Base-by-base conservation (phyloP, 2,888 invertebrate genomes). In the Heliconius ismenius region DNA sequence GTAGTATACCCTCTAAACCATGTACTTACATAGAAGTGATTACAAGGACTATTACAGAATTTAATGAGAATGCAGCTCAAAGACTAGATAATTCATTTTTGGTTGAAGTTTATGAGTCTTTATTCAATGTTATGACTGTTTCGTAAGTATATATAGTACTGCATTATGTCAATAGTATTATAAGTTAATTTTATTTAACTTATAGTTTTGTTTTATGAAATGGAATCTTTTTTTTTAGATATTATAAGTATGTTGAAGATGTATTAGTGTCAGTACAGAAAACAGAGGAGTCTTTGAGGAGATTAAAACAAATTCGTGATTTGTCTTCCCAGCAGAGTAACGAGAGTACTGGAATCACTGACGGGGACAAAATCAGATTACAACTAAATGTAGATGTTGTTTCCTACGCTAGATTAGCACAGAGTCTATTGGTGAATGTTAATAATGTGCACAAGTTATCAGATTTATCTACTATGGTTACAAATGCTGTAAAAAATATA, bases 321-420 rank as follows among this genome's bases (percentile, higher is more conserved):
- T 95, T 95, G 86, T 86, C 87, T 69, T 85, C 89, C 78, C 88
- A 87, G 43, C 91, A 89, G 88, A 90, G 90, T 76, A 92, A 88
- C 77, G 96, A 95, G 79, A 92, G 87, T 80, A 95, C 94, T 68
- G 96, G 95, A n/a, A 92, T 96, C 81, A 96, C 96, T 39, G 99
- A 99, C 87, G 99, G 99, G 87, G 98, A 98, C 87, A 99, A 99
- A 92, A 99, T 99, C 86, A 95, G 98, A 67, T 95, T 97, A 77
- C 99, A 99, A 88, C 95, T 99, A 54, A 96, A 96, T 82, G 96
- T 98, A 28, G 99, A 99, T 91, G 97, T 98, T 1, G 95, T 95
- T 65, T 95, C 95, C 81, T 98, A 97, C 89, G 95, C 96, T 24
- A 92, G 95, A 81, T 95, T 96, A 86, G 94, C 96, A 49, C 91